Conservation (phyloP, 2,113 vertebrate species). For the Hucho hucho region DNA sequence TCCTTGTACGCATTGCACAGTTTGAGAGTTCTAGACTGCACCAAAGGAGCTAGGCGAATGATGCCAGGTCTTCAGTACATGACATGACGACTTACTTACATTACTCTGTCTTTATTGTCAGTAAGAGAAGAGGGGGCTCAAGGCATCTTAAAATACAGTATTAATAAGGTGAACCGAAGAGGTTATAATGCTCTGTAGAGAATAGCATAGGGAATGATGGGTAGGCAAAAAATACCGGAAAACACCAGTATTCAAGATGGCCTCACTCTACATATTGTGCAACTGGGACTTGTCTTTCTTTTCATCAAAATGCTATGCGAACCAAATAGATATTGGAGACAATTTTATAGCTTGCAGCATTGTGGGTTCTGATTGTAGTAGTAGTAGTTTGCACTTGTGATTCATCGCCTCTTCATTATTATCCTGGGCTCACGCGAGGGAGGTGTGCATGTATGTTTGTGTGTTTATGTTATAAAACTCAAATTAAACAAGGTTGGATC, state of each 20-base stretch:
- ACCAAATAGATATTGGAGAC: neutral
- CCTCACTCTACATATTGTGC: no score
- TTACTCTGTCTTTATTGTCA: neutral
- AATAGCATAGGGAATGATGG: no score
- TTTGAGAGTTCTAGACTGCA: no score
- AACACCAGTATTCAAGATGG: no score
- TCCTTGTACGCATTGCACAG: no score
- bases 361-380: slow-evolving; percentile 1
- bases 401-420: slow-evolving; percentile 35
- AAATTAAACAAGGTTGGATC: slow-evolving; percentile 49
- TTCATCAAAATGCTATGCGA: no score
- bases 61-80: slow-evolving; percentile 27
- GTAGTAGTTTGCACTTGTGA: slow-evolving; percentile 37
- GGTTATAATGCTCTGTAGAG: slow-evolving; percentile 40
- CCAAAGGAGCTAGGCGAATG: slow-evolving; percentile 6
- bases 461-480: slow-evolving; percentile 20
- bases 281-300: no score
- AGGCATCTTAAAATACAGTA: slow-evolving; percentile 51
- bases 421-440: slow-evolving; percentile 5
- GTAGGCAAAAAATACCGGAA: no score
- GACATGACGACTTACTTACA: slow-evolving; percentile 17
- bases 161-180: slow-evolving; percentile 49
- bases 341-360: no score
- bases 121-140: slow-evolving; percentile 28
- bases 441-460: neutral